A percentile compares a stretch with the other conserved stretches of the same genome.
These are phyloP conservation scores for Panorpa germanica DNA, from an alignment of 2,888 invertebrate species.

Conservation along the genomic window DNA sequence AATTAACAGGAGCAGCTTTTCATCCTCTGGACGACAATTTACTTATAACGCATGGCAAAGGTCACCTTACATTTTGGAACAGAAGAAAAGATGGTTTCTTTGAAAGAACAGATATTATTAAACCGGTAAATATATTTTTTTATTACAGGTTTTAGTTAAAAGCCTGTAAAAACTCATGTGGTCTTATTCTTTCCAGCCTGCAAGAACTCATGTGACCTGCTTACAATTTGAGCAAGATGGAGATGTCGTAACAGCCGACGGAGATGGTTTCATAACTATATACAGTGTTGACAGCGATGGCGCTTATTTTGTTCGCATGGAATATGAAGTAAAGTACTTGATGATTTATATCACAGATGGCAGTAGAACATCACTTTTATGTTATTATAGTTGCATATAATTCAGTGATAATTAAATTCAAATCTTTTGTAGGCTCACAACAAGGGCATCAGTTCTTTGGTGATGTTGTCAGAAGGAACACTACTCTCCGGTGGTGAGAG, in stretches of 20 bases:
- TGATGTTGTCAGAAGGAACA: slow-evolving; percentile 81
- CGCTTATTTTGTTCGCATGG: slow-evolving; percentile 73
- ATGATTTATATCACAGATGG: not conserved
- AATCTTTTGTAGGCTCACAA: no score
- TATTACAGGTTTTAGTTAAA: not conserved
- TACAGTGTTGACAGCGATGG: slow-evolving; percentile 81
- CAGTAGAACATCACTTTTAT: slow-evolving; percentile 6
- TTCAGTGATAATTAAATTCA: slow-evolving; percentile 16
- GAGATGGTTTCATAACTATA: slow-evolving; percentile 78
- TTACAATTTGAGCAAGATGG: slow-evolving; percentile 82
- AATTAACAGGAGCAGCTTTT: slow-evolving; percentile 73
- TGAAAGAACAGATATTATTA: slow-evolving; percentile 74
- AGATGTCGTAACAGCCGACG: slow-evolving; percentile 82
- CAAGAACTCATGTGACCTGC: slow-evolving; percentile 68
- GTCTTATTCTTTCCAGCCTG: slow-evolving; percentile 53
- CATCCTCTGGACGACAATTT: slow-evolving; percentile 84
- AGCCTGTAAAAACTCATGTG: slow-evolving; percentile 8
- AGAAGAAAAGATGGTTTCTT: slow-evolving; percentile 79
- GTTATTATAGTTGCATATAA: slow-evolving; percentile 8
- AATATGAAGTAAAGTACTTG: slow-evolving; percentile 46
- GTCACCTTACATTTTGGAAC: slow-evolving; percentile 86
- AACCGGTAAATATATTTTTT: slow-evolving; percentile 35
- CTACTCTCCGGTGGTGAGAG: slow-evolving; percentile 79
- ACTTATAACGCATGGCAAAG: slow-evolving; percentile 79
- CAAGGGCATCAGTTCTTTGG: slow-evolving; percentile 69